Conservation (phyloP, 2,797 vertebrate genomes). For the Crotalus adamanteus region DNA sequence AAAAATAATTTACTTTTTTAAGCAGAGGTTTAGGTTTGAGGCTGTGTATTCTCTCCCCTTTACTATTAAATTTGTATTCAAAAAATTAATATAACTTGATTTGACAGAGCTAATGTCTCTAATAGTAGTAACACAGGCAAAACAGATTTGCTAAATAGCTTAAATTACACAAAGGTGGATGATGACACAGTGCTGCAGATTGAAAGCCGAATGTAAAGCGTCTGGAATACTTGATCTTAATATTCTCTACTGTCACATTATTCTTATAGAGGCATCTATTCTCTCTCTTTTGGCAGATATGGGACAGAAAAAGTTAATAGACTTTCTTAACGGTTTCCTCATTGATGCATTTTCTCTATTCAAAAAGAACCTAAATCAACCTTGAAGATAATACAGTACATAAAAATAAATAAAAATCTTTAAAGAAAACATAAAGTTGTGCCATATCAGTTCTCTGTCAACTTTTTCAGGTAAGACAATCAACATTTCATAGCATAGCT, state of each 20-base stretch:
- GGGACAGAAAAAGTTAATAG: background rate
- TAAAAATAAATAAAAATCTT: background rate
- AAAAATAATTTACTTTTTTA: background rate
- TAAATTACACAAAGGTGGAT: background rate
- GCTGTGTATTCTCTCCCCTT: background rate
- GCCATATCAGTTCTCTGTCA: background rate
- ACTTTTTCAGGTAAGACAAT: slow-evolving; percentile 17
- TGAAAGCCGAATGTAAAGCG: slow-evolving; percentile 11
- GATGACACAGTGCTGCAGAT: background rate
- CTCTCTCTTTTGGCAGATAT: background rate
- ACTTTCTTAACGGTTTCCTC: background rate
- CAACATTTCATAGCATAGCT: slow-evolving; percentile 39
- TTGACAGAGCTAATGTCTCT: slow-evolving; percentile 14
- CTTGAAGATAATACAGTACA: background rate
- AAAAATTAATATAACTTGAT: slow-evolving; percentile 3
- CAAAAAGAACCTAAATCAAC: slow-evolving; percentile 4
- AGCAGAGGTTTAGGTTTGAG: background rate
- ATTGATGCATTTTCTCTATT: slow-evolving; percentile 3
- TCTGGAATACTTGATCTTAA: background rate
- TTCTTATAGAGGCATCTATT: background rate
- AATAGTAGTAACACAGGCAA: slow-evolving; percentile 3
- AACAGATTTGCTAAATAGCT: background rate
- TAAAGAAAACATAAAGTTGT: background rate
- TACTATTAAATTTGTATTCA: background rate
- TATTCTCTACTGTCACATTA: background rate